Evolutionary conservation across 2,797 vertebrate genomes (phyloP).

Genomic region (Rhincodon typus): DNA sequence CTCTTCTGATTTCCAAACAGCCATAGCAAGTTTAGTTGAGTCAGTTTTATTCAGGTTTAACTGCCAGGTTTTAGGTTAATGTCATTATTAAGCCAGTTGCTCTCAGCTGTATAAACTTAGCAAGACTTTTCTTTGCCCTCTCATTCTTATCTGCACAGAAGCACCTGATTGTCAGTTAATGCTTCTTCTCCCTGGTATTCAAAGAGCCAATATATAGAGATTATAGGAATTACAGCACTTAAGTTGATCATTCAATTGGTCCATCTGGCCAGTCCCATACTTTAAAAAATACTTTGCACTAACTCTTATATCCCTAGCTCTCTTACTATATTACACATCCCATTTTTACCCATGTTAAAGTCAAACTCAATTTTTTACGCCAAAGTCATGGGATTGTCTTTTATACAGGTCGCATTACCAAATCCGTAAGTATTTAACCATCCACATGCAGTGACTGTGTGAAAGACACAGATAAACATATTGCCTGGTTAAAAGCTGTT

Average conservation of each 20-base stretch:
- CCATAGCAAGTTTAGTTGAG: not conserved
- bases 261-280: not conserved
- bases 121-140: not conserved
- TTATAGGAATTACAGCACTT: not conserved
- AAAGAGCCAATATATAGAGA: not conserved
- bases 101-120: not conserved
- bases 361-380: too few relatives aligned
- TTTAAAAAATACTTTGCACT: not conserved
- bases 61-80: not conserved
- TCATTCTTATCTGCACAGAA: not conserved
- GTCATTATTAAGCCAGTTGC: not conserved
- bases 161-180: not conserved
- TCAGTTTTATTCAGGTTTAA: not conserved
- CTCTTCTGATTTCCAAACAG: not conserved
- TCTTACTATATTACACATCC: not conserved
- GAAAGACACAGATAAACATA: too few relatives aligned
- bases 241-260: not conserved
- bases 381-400: too few relatives aligned
- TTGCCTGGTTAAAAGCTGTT: too few relatives aligned
- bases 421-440: too few relatives aligned
- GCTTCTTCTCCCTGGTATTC: not conserved
- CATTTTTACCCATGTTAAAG: too few relatives aligned
- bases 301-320: not conserved
- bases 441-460: too few relatives aligned
- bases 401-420: too few relatives aligned